Evolutionary conservation across 2,888 invertebrate species (phyloP), one percentile per base, ranked within the genome.

Genomic region (Sphecodes monilicornis): DNA sequence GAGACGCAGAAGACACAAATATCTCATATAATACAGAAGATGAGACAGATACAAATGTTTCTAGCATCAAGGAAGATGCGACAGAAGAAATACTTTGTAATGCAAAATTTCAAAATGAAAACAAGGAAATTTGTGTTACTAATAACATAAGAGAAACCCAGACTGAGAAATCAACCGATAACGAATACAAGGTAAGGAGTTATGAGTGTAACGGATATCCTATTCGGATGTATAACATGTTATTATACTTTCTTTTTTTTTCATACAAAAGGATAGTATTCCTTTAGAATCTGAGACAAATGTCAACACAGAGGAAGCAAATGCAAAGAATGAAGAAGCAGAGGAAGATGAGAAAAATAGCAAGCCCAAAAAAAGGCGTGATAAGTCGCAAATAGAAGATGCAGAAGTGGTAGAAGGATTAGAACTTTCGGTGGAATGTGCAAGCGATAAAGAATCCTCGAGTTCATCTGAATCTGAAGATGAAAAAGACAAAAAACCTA

Each of bases 371-470:
- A 86, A 86, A 6, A 78, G 89, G 80, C 80, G 43, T 29, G 39
- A 13, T 13, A 86, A 80, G 18, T 71, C 39, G 13, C 26, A 36
- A 64, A 64, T 3, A 50, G 85, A 89, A 71, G 90, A 91, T 72
- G 82, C 92, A 10, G 93, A 93, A 85, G 90, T 94, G 6, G 92
- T 94, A 5, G 92, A 93, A 77, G 93, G 93, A 26, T 85, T 94
- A 50, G 94, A 94, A 76, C 91, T 94, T 80, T 92, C 92, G 1
- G 94, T 94, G 11, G 94, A 94, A 85, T 93, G 93, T 80, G 94
- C 94, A 0, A 94, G 94, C 79, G 94, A 94, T 43, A 92, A 94
- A 77, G 93, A 93, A 57, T 91, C 89, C 5, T 91, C 91, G 0
- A 91, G 89, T 73, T 90, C 91, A 41, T 91, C 92, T 1, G 93